phyloP scores from a whole-genome alignment of 2,797 vertebrate species.

The Notoglanidium macrostoma region DNA sequence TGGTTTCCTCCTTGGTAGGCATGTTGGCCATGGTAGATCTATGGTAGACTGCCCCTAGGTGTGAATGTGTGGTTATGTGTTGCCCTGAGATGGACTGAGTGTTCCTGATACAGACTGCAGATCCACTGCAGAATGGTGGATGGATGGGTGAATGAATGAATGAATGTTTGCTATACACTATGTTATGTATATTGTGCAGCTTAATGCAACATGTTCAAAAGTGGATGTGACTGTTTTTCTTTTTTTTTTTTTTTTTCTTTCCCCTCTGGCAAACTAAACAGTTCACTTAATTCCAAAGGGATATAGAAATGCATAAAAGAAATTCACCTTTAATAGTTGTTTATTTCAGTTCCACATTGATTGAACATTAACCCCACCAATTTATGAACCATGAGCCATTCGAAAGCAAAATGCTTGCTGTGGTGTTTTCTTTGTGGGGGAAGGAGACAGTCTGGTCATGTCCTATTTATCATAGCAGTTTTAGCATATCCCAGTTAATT shows the following conservation, averaged over 20 bases:
- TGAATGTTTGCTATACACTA: background rate
- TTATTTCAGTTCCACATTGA: background rate
- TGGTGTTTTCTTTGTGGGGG: background rate
- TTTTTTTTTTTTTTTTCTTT: background rate
- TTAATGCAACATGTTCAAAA: background rate
- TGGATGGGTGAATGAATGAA: background rate
- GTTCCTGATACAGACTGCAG: background rate
- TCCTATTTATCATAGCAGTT: background rate
- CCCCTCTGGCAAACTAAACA: background rate
- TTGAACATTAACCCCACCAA: background rate
- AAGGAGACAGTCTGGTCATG: background rate
- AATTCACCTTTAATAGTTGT: background rate
- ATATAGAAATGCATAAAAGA: background rate
- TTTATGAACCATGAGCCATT: background rate
- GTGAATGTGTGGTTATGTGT: background rate
- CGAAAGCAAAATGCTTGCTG: background rate
- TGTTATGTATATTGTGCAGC: background rate
- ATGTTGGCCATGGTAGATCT: background rate
- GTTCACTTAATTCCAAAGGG: background rate
- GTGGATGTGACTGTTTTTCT: background rate
- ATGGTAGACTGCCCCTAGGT: background rate
- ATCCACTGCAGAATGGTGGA: background rate
- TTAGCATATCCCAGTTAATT: background rate
- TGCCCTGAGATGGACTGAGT: background rate
- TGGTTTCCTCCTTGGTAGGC: background rate